These are phyloP conservation scores for Leuciscus waleckii DNA, from an alignment of 2,797 vertebrate genomes.

Conservation along the genomic window DNA sequence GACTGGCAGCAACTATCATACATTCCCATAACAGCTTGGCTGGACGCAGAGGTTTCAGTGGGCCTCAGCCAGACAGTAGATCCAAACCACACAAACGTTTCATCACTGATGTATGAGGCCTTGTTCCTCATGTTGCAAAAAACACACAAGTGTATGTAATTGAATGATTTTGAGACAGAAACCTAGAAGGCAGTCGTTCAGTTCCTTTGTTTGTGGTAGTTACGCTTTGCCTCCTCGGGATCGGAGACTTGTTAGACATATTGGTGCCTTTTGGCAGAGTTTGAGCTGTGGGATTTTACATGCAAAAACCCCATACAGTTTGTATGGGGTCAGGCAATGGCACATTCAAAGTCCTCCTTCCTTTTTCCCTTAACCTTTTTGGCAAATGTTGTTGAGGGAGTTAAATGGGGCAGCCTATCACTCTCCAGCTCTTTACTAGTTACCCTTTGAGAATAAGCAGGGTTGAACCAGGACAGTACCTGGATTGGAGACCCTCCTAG, in stretches of 20 bases:
- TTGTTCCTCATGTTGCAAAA: not conserved
- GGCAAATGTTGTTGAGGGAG: constrained; percentile 15
- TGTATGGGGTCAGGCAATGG: not conserved
- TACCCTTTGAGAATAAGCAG: not conserved
- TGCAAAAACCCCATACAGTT: not conserved
- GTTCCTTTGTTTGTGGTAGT: not conserved
- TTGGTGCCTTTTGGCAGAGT: not conserved
- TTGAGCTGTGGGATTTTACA: not conserved
- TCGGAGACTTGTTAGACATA: not conserved
- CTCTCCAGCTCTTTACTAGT: not conserved
- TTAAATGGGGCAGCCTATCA: constrained; percentile 20
- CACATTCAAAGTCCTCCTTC: constrained; percentile 28
- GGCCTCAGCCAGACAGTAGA: constrained; percentile 30
- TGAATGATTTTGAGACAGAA: not conserved
- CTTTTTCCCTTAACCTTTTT: not conserved
- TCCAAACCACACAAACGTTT: constrained; percentile 49
- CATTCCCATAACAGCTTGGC: constrained; percentile 30
- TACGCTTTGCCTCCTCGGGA: not conserved
- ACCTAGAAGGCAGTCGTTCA: not conserved
- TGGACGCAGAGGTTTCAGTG: constrained; percentile 28
- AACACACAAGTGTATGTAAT: not conserved
- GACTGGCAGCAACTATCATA: not conserved
- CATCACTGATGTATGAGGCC: constrained; percentile 31
- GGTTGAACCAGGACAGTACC: not conserved
- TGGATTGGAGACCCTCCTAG: not conserved